Conservation (phyloP, 2,888 invertebrate genomes). For the Helicoverpa assulta region DNA sequence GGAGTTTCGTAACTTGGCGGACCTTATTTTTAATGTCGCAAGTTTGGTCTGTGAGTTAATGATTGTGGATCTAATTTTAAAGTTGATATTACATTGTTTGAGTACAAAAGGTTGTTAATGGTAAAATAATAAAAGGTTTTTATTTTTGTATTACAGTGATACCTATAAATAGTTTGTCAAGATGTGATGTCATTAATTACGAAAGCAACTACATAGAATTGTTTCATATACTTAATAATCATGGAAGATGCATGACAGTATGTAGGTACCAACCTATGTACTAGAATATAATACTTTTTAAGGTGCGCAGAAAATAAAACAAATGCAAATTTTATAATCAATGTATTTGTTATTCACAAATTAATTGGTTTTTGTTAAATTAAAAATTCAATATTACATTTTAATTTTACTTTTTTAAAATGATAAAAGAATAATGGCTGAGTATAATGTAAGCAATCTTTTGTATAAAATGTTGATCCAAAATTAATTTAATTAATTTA, state of each 20-base stretch:
- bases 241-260: too few species aligned
- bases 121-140: background rate
- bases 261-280: too few species aligned
- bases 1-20: constrained; percentile 57
- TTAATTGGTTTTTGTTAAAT: background rate
- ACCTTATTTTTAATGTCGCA: constrained; percentile 66
- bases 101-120: constrained; percentile 32
- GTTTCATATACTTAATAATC: too few species aligned
- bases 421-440: background rate
- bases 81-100: constrained; percentile 36
- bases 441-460: background rate
- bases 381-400: background rate
- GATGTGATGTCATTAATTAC: too few species aligned
- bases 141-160: background rate
- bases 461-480: background rate
- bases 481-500: background rate
- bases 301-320: too few species aligned
- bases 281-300: too few species aligned
- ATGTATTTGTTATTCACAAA: constrained; percentile 1
- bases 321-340: too few species aligned
- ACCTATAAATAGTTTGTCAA: too few species aligned
- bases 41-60: constrained; percentile 60
- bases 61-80: constrained; percentile 60
- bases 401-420: background rate
- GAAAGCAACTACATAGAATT: too few species aligned